Base-by-base conservation (phyloP, 2,888 invertebrate genomes). In the Thelaira solivaga region DNA sequence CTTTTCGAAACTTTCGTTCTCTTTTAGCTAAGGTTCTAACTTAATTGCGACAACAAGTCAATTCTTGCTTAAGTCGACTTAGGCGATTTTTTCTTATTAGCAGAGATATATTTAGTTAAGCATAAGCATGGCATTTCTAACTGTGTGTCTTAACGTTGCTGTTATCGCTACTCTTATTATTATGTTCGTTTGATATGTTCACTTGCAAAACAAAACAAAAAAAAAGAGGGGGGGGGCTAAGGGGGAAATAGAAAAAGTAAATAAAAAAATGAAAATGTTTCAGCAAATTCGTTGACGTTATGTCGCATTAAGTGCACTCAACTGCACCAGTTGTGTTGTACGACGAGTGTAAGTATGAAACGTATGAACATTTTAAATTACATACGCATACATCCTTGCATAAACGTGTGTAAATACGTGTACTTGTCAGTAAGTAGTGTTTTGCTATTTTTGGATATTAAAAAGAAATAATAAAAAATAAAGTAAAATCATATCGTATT, bases 251-350 rank as follows among this genome's bases (percentile, higher is more conserved):
- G n/a, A n/a, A n/a, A n/a, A n/a, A n/a, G n/a, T n/a, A n/a, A n/a
- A n/a, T n/a, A n/a, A 13, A 22, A 11, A 47, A 22, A 29, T 18
- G 39, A 64, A 64, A 39, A 64, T 45, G 26, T 57, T 57, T 65
- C 18, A 59, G 13, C 45, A 72, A 65, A 76, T 72, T 72, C 76
- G 67, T 77, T 67, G 76, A 71, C 51, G 71, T 65, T 76, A 36
- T 62, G 72, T 67, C 72, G 76, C 65, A 67, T 77, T 77, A 72
- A 77, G 67, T 64, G 61, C 76, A 77, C 62, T 72, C 76, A 72
- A 72, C 67, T 77, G 76, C 67, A 72, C n/a, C 55, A 77, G 55
- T 67, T 65, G 36, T 62, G 41, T 71, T 67, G 67, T 53, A 36
- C 31, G 10, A 4, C 10, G 29, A 41, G 51, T 34, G 26, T 45